Conservation (phyloP, 2,888 invertebrate species). For the Eledone cirrhosa region DNA sequence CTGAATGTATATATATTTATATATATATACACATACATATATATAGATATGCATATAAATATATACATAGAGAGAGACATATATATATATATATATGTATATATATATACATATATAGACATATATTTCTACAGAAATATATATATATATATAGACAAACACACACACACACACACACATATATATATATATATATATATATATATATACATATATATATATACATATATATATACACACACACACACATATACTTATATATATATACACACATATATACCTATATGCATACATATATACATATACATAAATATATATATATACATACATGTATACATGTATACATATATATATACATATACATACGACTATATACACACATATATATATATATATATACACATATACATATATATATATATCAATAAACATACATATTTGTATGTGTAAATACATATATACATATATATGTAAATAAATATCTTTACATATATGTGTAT, state of each 20-base stretch:
- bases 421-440: not conserved
- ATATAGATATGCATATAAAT: too few relatives aligned
- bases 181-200: slow-evolving; percentile 9
- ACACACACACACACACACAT: too few relatives aligned
- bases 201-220: not conserved
- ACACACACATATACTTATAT: not conserved
- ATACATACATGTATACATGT: not conserved
- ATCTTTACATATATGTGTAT: not conserved
- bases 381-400: not conserved
- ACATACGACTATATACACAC: not conserved
- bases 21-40: too few relatives aligned
- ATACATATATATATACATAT: not conserved
- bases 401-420: not conserved
- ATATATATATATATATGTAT: too few relatives aligned
- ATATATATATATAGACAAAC: too few relatives aligned
- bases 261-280: not conserved
- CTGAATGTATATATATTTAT: too few relatives aligned
- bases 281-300: not conserved
- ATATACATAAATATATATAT: not conserved
- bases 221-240: not conserved
- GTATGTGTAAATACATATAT: not conserved
- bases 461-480: not conserved
- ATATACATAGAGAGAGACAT: too few relatives aligned
- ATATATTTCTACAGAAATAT: too few relatives aligned
- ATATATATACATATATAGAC: too few relatives aligned